A percentile compares a stretch with the other conserved stretches of the same genome.
phyloP scores from a whole-genome alignment of 2,888 invertebrate genomes.

The Sphinx pinastri region DNA sequence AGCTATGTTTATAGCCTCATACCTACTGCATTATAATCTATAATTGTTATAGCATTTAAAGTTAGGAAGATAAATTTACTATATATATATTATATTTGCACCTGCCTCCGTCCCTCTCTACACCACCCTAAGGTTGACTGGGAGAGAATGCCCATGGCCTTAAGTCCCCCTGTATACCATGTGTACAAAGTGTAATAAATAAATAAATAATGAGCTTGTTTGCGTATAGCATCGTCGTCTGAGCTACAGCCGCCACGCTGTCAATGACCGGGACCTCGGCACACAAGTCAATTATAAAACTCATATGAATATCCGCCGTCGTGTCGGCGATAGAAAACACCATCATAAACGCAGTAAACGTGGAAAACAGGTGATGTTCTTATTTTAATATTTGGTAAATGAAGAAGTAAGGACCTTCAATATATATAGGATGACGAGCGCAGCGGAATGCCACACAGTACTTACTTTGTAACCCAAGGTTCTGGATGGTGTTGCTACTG shows the following conservation, averaged over 20 bases:
- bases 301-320: slow-evolving; percentile 94
- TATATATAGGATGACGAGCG: no score
- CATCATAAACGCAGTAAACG: slow-evolving; percentile 94
- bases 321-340: slow-evolving; percentile 94
- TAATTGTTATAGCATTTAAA: not conserved
- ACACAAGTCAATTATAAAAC: slow-evolving; percentile 95
- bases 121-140: no score
- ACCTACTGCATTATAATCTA: not conserved
- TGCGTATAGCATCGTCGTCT: slow-evolving; percentile 90
- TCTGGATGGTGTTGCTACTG: no score
- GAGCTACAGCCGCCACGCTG: slow-evolving; percentile 95
- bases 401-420: not conserved
- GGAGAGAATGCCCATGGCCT: no score
- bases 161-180: no score
- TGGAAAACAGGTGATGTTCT: slow-evolving; percentile 87
- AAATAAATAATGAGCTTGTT: slow-evolving; percentile 40
- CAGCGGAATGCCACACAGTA: no score
- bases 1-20: no score
- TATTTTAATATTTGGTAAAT: not conserved
- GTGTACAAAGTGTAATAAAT: no score
- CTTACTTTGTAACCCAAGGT: no score
- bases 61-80: not conserved
- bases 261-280: slow-evolving; percentile 93
- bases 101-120: no score
- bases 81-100: not conserved